Percentiles rank a stretch among this genome's conserved stretches.
Evolutionary conservation across 2,888 invertebrate species (phyloP).

Genomic region (Mystacides longicornis): DNA sequence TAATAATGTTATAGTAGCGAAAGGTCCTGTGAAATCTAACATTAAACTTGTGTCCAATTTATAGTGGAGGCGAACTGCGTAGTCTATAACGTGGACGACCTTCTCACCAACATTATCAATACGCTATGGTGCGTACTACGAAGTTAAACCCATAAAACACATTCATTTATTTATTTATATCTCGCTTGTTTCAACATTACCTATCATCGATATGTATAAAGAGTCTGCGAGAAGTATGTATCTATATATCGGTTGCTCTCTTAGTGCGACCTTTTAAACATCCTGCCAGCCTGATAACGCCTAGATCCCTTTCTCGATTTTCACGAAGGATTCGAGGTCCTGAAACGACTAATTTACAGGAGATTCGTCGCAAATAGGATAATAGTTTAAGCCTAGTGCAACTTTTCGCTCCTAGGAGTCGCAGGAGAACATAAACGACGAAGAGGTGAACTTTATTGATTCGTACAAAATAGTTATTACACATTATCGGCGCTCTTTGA

Average conservation of each 20-base stretch:
- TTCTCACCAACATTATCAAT: not conserved
- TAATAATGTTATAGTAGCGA: too few species aligned
- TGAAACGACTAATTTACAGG: not conserved
- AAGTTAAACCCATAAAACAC: not conserved
- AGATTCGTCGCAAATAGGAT: constrained; percentile 16
- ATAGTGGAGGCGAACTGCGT: too few species aligned
- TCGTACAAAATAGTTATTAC: not conserved
- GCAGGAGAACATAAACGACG: constrained; percentile 16
- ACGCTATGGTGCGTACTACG: not conserved
- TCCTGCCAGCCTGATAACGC: not conserved
- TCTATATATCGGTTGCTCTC: not conserved
- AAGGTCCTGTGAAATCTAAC: too few species aligned
- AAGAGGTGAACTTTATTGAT: constrained; percentile 18
- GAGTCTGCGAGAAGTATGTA: not conserved
- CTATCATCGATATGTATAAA: too few species aligned
- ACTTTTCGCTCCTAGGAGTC: constrained; percentile 22
- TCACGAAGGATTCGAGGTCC: not conserved
- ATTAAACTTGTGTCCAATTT: too few species aligned
- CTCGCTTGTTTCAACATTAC: too few species aligned
- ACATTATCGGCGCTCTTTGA: not conserved
- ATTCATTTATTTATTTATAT: too few species aligned
- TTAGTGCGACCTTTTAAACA: not conserved
- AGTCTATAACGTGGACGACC: too few species aligned
- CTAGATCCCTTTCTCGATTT: not conserved
- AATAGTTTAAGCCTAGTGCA: constrained; percentile 17